Evolutionary conservation across 37 sponge, comb jelly and placozoan genomes (phyloP).

Genomic region (Chondrilla cf. caribensis): DNA sequence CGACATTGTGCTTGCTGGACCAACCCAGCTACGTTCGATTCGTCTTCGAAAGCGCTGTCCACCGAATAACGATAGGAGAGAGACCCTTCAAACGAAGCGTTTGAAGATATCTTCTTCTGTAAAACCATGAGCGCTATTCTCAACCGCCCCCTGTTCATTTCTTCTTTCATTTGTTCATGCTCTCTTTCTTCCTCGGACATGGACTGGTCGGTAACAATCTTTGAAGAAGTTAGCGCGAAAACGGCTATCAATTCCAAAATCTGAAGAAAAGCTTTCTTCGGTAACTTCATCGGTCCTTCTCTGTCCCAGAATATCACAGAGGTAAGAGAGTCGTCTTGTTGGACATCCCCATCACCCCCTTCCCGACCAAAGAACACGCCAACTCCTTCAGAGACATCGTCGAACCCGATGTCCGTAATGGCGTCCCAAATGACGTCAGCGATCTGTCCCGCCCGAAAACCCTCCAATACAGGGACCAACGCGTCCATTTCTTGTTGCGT

Average conservation of each 20-base stretch:
- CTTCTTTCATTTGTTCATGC: neutral
- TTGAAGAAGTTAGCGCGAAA: neutral
- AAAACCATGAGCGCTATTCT: neutral
- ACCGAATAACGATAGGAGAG: neutral
- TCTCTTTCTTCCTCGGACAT: neutral
- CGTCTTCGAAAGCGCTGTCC: neutral
- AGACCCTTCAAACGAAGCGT: neutral
- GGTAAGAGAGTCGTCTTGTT: neutral
- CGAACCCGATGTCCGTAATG: neutral
- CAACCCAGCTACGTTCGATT: neutral
- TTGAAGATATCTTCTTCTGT: constrained; percentile 1
- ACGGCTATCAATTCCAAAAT: neutral
- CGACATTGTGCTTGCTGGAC: constrained; percentile 6
- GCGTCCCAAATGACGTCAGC: constrained; percentile 16
- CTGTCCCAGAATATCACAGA: constrained; percentile 10
- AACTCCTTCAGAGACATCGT: neutral
- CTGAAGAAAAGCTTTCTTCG: constrained; percentile 6
- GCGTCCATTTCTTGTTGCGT: neutral
- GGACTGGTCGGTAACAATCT: neutral
- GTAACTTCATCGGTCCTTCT: constrained; percentile 5
- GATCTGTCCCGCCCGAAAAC: neutral
- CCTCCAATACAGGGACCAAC: neutral
- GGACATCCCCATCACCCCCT: neutral
- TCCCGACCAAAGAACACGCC: constrained; percentile 1
- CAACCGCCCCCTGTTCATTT: neutral